Evolutionary conservation across 1,140 invertebrate species (phyloP).

Genomic region (Anoplolepis gracilipes): DNA sequence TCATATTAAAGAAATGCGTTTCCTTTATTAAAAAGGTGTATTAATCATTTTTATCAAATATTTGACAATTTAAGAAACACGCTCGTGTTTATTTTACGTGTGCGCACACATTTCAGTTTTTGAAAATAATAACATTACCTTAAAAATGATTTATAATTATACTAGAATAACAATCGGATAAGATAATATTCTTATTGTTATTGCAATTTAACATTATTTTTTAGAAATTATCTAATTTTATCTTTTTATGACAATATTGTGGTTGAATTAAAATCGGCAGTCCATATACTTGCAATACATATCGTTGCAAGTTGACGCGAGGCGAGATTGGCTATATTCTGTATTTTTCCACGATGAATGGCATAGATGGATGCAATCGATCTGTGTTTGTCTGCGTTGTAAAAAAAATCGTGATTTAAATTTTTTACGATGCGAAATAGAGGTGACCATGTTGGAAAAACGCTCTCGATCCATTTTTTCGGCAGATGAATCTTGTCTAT

Average conservation of each 20-base stretch:
- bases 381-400: conserved; percentile 1
- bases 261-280: not conserved
- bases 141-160: not conserved
- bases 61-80: not conserved
- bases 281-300: not conserved
- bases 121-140: not conserved
- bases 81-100: not conserved
- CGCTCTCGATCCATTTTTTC: not conserved
- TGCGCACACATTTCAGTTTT: not conserved
- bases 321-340: conserved; percentile 18
- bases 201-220: not conserved
- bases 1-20: not conserved
- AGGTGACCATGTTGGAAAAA: conserved; percentile 1
- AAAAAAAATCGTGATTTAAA: conserved; percentile 52
- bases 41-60: not conserved
- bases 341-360: not conserved
- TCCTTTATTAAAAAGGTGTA: no score
- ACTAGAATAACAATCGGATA: not conserved
- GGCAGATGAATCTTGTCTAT: not conserved
- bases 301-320: not conserved
- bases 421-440: conserved; percentile 28
- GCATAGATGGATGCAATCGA: conserved; percentile 12
- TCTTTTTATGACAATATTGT: not conserved
- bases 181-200: not conserved
- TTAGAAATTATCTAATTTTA: not conserved